Evolutionary conservation across 2,113 vertebrate genomes (phyloP).

Genomic region (Entomyzon cyanotis): DNA sequence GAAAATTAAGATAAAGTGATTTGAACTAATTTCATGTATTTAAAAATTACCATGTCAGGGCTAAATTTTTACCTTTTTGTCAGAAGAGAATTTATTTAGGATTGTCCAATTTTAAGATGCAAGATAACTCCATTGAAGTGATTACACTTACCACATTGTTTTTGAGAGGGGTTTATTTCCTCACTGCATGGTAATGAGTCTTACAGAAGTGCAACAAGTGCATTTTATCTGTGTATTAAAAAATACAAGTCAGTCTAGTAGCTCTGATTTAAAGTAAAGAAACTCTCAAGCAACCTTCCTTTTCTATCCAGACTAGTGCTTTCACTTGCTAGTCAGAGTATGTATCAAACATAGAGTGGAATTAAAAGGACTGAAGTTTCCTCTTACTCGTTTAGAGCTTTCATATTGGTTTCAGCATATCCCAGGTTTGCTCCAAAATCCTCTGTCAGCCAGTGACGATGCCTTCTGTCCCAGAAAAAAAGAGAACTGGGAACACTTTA

Average conservation of each 20-base stretch:
- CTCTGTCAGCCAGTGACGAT: background rate
- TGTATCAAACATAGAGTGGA: background rate
- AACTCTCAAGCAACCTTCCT: background rate
- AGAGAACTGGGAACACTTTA: background rate
- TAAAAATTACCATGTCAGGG: background rate
- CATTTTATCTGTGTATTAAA: background rate
- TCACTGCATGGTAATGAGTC: background rate
- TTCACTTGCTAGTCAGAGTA: background rate
- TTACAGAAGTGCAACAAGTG: background rate
- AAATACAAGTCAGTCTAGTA: background rate
- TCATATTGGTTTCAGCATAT: background rate
- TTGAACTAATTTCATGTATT: background rate
- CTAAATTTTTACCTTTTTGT: background rate
- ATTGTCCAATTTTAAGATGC: background rate
- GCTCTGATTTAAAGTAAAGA: background rate
- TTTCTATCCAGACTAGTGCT: background rate
- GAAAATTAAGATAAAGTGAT: background rate
- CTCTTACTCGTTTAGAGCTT: background rate
- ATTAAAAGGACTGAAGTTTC: background rate
- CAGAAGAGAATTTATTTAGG: background rate
- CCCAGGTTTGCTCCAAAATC: background rate
- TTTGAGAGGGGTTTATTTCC: background rate
- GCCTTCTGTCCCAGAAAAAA: background rate
- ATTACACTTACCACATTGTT: accelerated
- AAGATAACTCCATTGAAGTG: background rate